Evolutionary conservation across 2,113 vertebrate species (phyloP).

Genomic region (Microcebus griseorufus): DNA sequence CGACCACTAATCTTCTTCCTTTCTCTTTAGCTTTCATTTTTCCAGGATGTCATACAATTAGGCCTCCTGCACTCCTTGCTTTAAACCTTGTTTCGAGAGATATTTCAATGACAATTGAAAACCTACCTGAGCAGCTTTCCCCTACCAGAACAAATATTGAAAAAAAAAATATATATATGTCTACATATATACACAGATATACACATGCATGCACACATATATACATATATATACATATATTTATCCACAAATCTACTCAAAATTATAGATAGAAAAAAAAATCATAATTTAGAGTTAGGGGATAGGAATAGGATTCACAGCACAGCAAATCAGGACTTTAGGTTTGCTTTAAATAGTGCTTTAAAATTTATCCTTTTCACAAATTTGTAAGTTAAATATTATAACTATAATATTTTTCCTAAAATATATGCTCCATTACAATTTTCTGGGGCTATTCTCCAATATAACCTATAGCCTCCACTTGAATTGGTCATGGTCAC

Average conservation of each 20-base stretch:
- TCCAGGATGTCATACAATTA: neutral
- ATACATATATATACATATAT: too few species aligned
- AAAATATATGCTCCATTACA: neutral
- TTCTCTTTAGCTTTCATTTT: neutral
- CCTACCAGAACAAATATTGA: neutral
- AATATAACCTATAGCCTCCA: neutral
- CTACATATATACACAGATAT: neutral
- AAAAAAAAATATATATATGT: too few species aligned
- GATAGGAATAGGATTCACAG: neutral
- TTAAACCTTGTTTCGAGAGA: neutral
- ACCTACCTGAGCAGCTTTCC: neutral
- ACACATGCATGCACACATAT: neutral
- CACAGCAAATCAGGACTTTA: neutral
- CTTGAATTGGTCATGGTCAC: neutral
- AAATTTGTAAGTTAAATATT: neutral
- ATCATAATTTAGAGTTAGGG: neutral
- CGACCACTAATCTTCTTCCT: neutral
- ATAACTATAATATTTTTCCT: neutral
- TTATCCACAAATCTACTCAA: neutral
- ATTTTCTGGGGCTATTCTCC: neutral
- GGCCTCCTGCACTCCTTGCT: fast-evolving
- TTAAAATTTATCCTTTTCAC: neutral
- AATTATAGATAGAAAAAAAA: neutral
- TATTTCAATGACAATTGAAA: neutral
- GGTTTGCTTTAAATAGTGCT: neutral